Conservation (phyloP, 2,888 invertebrate genomes). For the Caenorhabditis zanzibari region DNA sequence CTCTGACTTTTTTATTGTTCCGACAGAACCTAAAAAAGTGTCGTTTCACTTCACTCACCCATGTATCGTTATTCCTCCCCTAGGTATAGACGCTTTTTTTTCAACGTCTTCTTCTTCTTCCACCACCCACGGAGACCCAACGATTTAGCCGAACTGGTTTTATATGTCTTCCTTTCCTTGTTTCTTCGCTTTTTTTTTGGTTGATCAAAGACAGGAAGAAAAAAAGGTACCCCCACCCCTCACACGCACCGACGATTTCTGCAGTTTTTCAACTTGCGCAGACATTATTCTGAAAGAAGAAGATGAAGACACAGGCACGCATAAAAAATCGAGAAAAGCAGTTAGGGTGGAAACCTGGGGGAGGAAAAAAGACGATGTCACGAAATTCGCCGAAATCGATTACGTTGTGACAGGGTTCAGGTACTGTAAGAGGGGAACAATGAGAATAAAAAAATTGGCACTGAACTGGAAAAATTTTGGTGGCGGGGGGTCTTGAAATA, state of each 20-base stretch:
- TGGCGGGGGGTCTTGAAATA: not conserved
- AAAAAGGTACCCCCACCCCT: slow-evolving; percentile 49
- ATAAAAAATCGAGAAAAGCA: slow-evolving; percentile 58
- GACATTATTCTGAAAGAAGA: slow-evolving; percentile 52
- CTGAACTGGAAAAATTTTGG: not conserved
- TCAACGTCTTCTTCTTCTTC: slow-evolving; percentile 22
- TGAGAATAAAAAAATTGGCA: not conserved
- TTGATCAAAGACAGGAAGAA: slow-evolving; percentile 59
- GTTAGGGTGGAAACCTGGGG: slow-evolving; percentile 10
- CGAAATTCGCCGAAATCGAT: slow-evolving; percentile 50
- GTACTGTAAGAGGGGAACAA: slow-evolving; percentile 3
- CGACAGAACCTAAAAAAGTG: slow-evolving; percentile 36
- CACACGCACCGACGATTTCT: slow-evolving; percentile 63
- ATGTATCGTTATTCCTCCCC: slow-evolving; percentile 40
- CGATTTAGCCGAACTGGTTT: slow-evolving; percentile 67
- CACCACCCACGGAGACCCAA: slow-evolving; percentile 54
- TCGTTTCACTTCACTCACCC: slow-evolving; percentile 33
- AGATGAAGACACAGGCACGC: slow-evolving; percentile 12
- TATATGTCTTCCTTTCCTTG: slow-evolving; percentile 55
- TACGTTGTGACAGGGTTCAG: slow-evolving; percentile 37
- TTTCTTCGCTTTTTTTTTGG: slow-evolving; percentile 50
- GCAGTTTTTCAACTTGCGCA: slow-evolving; percentile 62
- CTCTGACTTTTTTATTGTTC: slow-evolving; percentile 38
- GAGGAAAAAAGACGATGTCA: slow-evolving; percentile 25
- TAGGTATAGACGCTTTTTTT: slow-evolving; percentile 27